Conservation (phyloP, 2,888 invertebrate species). For the Venusia cambrica region DNA sequence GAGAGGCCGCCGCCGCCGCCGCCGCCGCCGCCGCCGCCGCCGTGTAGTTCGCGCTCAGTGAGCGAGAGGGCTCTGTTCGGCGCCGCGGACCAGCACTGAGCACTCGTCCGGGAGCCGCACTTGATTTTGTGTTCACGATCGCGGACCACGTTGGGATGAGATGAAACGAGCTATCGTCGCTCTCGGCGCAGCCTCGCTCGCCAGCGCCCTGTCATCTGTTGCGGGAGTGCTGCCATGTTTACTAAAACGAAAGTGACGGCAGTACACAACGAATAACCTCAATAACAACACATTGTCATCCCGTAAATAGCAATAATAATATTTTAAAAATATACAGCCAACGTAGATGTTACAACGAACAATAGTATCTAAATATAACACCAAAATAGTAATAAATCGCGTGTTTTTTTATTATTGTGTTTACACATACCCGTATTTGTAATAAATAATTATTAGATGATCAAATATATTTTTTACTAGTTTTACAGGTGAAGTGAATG, state of each 20-base stretch:
- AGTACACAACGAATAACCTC: constrained; percentile 77
- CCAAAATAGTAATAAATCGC: constrained; percentile 26
- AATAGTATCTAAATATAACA: constrained; percentile 32
- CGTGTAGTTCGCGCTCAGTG: constrained; percentile 38
- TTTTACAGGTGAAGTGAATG: constrained; percentile 28
- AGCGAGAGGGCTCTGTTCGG: constrained; percentile 45
- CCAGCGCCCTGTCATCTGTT: constrained; percentile 78
- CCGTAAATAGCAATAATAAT: constrained; percentile 43
- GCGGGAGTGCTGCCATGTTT: constrained; percentile 77
- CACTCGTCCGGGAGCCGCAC: constrained; percentile 43
- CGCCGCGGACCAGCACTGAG: constrained; percentile 54
- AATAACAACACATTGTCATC: constrained; percentile 53
- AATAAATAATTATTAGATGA: constrained; percentile 22
- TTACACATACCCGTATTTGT: constrained; percentile 26
- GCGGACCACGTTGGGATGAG: constrained; percentile 59
- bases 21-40: too few species aligned
- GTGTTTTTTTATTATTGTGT: constrained; percentile 30
- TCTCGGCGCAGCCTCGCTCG: constrained; percentile 69
- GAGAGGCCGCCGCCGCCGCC: constrained; percentile 49
- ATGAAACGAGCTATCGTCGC: constrained; percentile 64
- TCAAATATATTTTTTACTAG: constrained; percentile 24
- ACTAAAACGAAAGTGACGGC: constrained; percentile 73
- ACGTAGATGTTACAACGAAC: constrained; percentile 64
- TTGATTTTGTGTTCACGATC: constrained; percentile 51
- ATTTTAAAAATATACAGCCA: constrained; percentile 23